Evolutionary conservation across 2,888 invertebrate species (phyloP).

Genomic region (Branchellion lobata): DNA sequence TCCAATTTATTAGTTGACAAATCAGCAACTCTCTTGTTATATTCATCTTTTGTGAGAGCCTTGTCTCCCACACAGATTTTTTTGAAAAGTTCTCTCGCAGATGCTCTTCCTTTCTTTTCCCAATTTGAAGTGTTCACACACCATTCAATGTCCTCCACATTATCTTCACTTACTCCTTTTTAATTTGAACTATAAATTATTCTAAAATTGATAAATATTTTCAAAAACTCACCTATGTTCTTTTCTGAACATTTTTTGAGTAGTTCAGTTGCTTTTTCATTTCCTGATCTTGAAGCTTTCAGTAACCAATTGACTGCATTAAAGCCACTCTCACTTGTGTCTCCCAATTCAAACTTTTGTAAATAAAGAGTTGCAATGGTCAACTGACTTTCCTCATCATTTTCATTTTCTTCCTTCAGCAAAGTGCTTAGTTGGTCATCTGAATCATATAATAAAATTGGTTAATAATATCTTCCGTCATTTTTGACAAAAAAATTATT

Average conservation of each 20-base stretch:
- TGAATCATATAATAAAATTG: background rate
- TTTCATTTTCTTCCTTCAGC: slow-evolving; percentile 2
- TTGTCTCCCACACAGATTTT: slow-evolving; percentile 67
- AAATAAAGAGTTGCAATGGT: slow-evolving; percentile 49
- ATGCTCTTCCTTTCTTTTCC: slow-evolving; percentile 82
- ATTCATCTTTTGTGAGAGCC: slow-evolving; percentile 69
- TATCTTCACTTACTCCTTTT: slow-evolving; percentile 72
- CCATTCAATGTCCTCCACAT: slow-evolving; percentile 73
- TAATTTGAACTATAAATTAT: background rate
- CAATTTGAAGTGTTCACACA: slow-evolving; percentile 81
- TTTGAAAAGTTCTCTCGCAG: slow-evolving; percentile 83
- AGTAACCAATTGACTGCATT: slow-evolving; percentile 86
- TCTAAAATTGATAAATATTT: background rate
- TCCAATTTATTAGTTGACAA: slow-evolving; percentile 55
- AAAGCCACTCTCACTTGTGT: slow-evolving; percentile 58
- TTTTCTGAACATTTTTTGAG: slow-evolving; percentile 64
- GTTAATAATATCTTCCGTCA: too few relatives aligned
- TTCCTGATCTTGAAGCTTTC: slow-evolving; percentile 89
- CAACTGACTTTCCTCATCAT: slow-evolving; percentile 54
- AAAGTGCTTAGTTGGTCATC: background rate
- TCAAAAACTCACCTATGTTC: slow-evolving; percentile 53
- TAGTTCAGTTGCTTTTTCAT: slow-evolving; percentile 79
- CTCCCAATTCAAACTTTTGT: background rate
- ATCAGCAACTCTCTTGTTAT: slow-evolving; percentile 60
- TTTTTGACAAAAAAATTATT: too few relatives aligned